These are phyloP conservation scores for Lapara coniferarum DNA, from an alignment of 2,888 invertebrate genomes.

Conservation along the genomic window DNA sequence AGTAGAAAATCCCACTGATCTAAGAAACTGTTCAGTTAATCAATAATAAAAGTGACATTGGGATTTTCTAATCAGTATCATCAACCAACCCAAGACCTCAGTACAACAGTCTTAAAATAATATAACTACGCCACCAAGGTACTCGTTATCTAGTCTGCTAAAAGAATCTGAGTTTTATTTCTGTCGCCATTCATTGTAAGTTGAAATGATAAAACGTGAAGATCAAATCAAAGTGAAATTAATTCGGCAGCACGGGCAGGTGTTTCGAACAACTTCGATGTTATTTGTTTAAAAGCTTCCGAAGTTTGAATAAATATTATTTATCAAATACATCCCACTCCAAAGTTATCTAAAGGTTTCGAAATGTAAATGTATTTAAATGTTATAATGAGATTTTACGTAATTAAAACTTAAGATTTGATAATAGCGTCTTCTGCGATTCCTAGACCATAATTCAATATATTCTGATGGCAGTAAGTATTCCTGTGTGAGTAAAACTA, in stretches of 20 bases:
- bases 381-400: slow-evolving; percentile 6
- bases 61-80: too few species aligned
- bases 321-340: slow-evolving; percentile 32
- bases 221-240: slow-evolving; percentile 47
- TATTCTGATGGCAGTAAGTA: too few species aligned
- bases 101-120: too few species aligned
- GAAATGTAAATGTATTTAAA: slow-evolving; percentile 24
- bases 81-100: too few species aligned
- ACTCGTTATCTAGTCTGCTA: neutral
- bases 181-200: too few species aligned
- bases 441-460: too few species aligned
- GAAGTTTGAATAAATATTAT: slow-evolving; percentile 42
- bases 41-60: too few species aligned
- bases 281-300: slow-evolving; percentile 43
- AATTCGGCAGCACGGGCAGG: slow-evolving; percentile 51
- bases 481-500: too few species aligned
- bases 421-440: neutral
- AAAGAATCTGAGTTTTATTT: neutral
- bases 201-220: slow-evolving; percentile 31
- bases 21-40: too few species aligned
- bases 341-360: slow-evolving; percentile 31
- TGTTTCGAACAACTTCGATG: slow-evolving; percentile 44
- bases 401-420: slow-evolving; percentile 1
- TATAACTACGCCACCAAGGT: too few species aligned
- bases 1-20: too few species aligned